Evolutionary conservation across 1,140 invertebrate species (phyloP), one percentile per base, ranked within the genome.

Genomic region (Camponotus floridanus): DNA sequence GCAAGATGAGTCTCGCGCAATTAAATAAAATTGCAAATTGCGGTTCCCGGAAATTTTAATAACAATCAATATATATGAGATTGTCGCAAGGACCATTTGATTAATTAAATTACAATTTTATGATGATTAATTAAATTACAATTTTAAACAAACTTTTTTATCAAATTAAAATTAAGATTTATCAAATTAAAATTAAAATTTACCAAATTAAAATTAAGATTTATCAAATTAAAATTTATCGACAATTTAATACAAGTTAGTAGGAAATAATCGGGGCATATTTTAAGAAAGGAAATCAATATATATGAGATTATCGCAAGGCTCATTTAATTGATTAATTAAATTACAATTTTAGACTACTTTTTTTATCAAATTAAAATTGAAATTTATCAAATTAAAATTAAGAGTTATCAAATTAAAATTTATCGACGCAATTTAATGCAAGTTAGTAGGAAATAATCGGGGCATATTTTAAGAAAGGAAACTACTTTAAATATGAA

Each of bases 11-110:
- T 36, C 31, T 59, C 74, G 42, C 45, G 65, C 79, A 48, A 86
- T 83, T 86, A 84, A 51, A 18, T 21, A 42, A 74, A 83, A 83
- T 83, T 80, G 62, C 62, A n/a, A 65, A 36, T 18, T 33, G 26
- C 26, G n/a, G 31, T 57, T 80, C 45, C 6, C 7, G 18, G 15
- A 51, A 57, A 81, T 42, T 31, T 71, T 45, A 31, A 57, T 57
- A 36, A 26, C 11, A 18, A 51, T 15, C 5, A 79, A 48, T 15
- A 15, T 4, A 13, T 48, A 48, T 18, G 48, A n/a, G 31, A 55
- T 33, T 31, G 59, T 39, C 45, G 13, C 48, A 26, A 33, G 48
- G 18, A 51, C 9, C n/a, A 21, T 9, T 3, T 67, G 33, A 9
- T 2, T 45, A 79, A 3, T 36, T 55, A 48, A 15, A 8, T 6